A percentile compares a stretch with the other conserved stretches of the same genome.
Conservation (phyloP, 1,140 invertebrate genomes). For the Calycopis cecrops region DNA sequence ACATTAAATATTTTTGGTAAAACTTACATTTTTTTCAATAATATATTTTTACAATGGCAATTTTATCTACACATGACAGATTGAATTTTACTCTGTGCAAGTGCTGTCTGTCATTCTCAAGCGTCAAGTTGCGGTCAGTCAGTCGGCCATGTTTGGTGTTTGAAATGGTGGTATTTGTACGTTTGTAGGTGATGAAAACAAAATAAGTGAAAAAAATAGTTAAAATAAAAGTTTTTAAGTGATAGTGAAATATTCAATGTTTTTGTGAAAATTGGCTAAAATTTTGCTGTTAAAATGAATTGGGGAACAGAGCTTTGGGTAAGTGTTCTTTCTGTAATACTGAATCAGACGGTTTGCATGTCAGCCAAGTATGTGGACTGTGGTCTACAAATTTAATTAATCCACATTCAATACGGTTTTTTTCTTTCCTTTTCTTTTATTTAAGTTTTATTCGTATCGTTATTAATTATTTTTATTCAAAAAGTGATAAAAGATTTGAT, state of each 20-base stretch:
- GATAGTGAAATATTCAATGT: slow-evolving; percentile 67
- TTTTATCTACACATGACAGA: no score
- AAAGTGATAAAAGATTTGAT: background rate
- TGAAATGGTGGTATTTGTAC: slow-evolving; percentile 57
- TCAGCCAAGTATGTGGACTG: slow-evolving; percentile 2
- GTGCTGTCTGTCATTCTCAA: slow-evolving; percentile 1
- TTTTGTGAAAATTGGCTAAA: slow-evolving; percentile 64
- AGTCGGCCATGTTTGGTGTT: slow-evolving; percentile 73
- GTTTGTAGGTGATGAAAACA: slow-evolving; percentile 50
- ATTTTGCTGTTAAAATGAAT: slow-evolving; percentile 64
- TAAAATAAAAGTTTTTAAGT: slow-evolving; percentile 30
- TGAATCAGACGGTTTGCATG: slow-evolving; percentile 9
- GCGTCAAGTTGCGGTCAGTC: slow-evolving; percentile 32
- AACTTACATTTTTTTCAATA: no score
- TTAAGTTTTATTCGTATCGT: background rate
- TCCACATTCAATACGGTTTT: slow-evolving; percentile 10
- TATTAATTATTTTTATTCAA: background rate
- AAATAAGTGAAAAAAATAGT: slow-evolving; percentile 33
- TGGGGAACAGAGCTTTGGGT: slow-evolving; percentile 73
- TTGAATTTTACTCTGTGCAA: no score
- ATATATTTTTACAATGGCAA: no score
- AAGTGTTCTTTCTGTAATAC: slow-evolving; percentile 32
- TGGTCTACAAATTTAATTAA: slow-evolving; percentile 16
- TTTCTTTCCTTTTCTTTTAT: background rate
- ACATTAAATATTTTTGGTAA: no score